Evolutionary conservation across 2,888 invertebrate species (phyloP).

Genomic region (Ochropleura plecta): DNA sequence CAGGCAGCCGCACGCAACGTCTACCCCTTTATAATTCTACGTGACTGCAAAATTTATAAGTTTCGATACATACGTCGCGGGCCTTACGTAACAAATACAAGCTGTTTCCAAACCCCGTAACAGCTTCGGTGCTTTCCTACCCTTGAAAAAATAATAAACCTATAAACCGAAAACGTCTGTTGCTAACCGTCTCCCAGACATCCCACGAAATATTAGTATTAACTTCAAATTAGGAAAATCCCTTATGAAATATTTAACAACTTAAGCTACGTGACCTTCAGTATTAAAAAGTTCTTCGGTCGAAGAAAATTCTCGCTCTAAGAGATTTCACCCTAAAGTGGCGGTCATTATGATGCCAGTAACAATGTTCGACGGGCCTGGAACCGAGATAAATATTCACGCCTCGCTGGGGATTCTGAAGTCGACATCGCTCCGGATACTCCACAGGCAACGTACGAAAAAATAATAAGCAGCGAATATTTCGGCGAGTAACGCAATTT

Average conservation of each 20-base stretch:
- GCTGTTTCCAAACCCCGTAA: constrained; percentile 67
- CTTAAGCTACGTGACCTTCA: constrained; percentile 63
- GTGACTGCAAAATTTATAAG: constrained; percentile 74
- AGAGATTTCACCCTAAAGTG: constrained; percentile 69
- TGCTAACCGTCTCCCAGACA: constrained; percentile 36
- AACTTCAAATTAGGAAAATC: constrained; percentile 53
- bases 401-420: constrained; percentile 66
- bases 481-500: constrained; percentile 54
- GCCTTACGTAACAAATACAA: constrained; percentile 76
- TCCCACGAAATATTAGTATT: constrained; percentile 43
- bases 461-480: constrained; percentile 70
- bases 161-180: constrained; percentile 36
- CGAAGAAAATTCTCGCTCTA: constrained; percentile 63
- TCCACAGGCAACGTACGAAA: constrained; percentile 65
- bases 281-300: constrained; percentile 66
- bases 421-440: constrained; percentile 65
- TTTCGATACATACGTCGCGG: constrained; percentile 65
- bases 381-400: constrained; percentile 73
- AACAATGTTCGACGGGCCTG: constrained; percentile 69
- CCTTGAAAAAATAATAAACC: constrained; percentile 48
- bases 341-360: constrained; percentile 70
- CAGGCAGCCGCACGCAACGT: constrained; percentile 79
- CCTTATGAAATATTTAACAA: constrained; percentile 63
- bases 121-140: constrained; percentile 36
- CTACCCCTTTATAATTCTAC: constrained; percentile 71